These are phyloP conservation scores for Neotoxoptera formosana DNA, from an alignment of 1,140 invertebrate genomes.

Conservation along the genomic window DNA sequence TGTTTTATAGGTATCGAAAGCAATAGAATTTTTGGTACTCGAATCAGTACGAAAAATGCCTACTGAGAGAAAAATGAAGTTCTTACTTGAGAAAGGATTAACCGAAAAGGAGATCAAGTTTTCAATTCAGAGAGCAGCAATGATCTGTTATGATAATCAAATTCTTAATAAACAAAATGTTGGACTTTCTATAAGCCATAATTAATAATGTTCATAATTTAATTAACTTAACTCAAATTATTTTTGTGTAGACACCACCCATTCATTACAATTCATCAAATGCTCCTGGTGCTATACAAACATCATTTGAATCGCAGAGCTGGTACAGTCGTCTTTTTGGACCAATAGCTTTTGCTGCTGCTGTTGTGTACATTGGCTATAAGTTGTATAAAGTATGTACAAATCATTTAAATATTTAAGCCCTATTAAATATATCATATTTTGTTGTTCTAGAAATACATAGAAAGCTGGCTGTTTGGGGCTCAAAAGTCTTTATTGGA, in stretches of 20 bases:
- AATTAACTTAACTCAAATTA: background rate
- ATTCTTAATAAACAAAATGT: background rate
- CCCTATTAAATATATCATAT: background rate
- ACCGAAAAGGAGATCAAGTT: conserved; percentile 21
- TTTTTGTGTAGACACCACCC: background rate
- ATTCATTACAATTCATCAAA: background rate
- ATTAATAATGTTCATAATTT: background rate
- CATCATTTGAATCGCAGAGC: background rate
- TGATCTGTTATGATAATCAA: background rate
- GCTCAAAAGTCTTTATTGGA: background rate
- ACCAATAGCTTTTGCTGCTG: background rate
- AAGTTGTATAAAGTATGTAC: conserved; percentile 18
- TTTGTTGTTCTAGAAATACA: conserved; percentile 23
- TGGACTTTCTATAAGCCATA: background rate
- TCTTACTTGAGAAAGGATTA: conserved; percentile 17
- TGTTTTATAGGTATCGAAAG: conserved; percentile 34
- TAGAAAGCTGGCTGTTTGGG: conserved; percentile 42
- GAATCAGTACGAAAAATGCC: background rate
- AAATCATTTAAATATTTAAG: background rate
- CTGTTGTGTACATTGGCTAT: background rate
- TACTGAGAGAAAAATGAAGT: background rate
- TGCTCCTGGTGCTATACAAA: background rate
- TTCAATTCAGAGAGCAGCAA: background rate
- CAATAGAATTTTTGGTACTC: background rate
- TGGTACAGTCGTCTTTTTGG: conserved; percentile 24